Evolutionary conservation across 2,113 vertebrate species (phyloP).

Genomic region (Clarias gariepinus): DNA sequence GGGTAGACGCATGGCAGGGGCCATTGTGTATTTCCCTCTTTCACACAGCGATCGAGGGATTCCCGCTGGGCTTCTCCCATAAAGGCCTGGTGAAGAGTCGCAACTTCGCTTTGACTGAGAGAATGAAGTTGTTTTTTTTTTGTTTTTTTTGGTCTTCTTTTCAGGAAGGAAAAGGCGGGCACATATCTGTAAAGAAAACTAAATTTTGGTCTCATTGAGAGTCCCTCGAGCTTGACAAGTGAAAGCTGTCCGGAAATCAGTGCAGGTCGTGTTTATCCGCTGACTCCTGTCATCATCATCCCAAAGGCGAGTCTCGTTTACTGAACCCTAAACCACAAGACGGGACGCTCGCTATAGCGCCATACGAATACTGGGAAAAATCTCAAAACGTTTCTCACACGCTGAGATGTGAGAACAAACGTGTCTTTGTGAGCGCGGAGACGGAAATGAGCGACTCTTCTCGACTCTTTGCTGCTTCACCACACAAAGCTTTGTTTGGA

Average conservation of each 20-base stretch:
- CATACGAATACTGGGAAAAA: background rate
- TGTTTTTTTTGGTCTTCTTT: conserved; percentile 61
- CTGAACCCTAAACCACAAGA: background rate
- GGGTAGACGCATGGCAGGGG: conserved; percentile 64
- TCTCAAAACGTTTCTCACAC: background rate
- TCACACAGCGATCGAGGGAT: conserved; percentile 74
- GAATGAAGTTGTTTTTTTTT: conserved; percentile 63
- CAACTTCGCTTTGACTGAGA: conserved; percentile 53
- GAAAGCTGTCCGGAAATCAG: background rate
- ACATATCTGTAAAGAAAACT: conserved; percentile 14
- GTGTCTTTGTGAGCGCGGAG: background rate
- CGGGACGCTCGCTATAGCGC: background rate
- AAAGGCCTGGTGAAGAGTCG: conserved; percentile 66
- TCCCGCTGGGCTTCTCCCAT: conserved; percentile 73
- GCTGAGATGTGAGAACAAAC: conserved; percentile 17
- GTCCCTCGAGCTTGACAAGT: background rate
- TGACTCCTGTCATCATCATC: background rate
- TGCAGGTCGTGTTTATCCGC: background rate
- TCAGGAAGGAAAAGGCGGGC: conserved; percentile 27
- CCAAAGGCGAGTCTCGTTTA: background rate
- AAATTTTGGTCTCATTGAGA: background rate
- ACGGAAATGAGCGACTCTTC: background rate
- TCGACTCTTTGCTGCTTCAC: background rate
- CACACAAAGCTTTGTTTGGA: background rate
- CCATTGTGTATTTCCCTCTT: conserved; percentile 74